Base-by-base conservation (phyloP, 1,140 invertebrate genomes). In the Ylistrum balloti region DNA sequence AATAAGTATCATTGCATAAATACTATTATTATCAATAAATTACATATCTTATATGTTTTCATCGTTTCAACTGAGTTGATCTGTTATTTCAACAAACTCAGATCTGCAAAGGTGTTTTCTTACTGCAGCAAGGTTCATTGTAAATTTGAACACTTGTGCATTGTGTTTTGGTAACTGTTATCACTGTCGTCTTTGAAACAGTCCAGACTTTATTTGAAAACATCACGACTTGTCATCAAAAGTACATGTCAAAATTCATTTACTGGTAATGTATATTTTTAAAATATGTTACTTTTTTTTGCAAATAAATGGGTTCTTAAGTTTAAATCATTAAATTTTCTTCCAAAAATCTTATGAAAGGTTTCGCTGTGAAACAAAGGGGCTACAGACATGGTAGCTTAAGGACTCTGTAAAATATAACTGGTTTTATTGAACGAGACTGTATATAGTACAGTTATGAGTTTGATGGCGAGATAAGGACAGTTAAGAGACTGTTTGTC, bases 401-500 rank as follows among this genome's bases (percentile, higher is more conserved):
- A 3, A 9, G 3, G 56, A 17, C n/a, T 74, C 20, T 74, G 9
- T 74, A n/a, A 9, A 74, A 74, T 17, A 9, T 74, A 17, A 0
- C n/a, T 74, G 56, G 22, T 74, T n/a, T 74, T 74, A 74, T 74
- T 28, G n/a, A 28, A 74, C 56, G 56, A 28, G n/a, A n/a, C n/a
- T 74, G 56, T 74, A 74, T 74, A 74, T 74, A 28, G 56, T 74
- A 74, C 56, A n/a, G 56, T 74, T 74, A 74, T 74, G 56, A 74
- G 56, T 74, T 74, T 74, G 56, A 28, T 74, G 56, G 56, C 56
- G 22, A 74, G 56, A 74, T 28, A 28, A n/a, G 28, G 56, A 74
- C 56, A 74, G n/a, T 3, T n/a, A n/a, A 74, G 56, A 74, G 56
- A n/a, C 17, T 74, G 56, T 74, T 56, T 38, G 35, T 13, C 28